Percentiles rank a stretch among this genome's conserved stretches.
Conservation (phyloP, 2,113 vertebrate species). For the Spermophilus dauricus region DNA sequence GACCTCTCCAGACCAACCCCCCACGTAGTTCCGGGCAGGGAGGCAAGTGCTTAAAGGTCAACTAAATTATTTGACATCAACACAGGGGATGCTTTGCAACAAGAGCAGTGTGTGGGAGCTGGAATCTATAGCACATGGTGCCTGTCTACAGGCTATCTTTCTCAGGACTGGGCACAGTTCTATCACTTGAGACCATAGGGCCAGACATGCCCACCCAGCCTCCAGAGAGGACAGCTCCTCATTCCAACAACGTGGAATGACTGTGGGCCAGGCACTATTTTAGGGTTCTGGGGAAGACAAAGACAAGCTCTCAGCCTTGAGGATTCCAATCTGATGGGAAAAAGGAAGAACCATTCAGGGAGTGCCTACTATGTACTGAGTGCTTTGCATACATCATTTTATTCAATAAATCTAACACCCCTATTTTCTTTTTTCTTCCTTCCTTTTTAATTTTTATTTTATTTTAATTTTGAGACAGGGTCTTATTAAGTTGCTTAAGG, state of each 20-base stretch:
- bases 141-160: neutral
- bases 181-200: neutral
- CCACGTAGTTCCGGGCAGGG: neutral
- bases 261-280: neutral
- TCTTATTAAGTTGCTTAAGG: too few relatives aligned
- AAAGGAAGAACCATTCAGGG: slow-evolving; percentile 10
- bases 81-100: slow-evolving; percentile 19
- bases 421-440: neutral
- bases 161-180: neutral
- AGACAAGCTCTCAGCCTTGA: neutral
- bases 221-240: neutral
- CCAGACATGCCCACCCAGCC: neutral
- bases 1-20: neutral
- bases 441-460: neutral
- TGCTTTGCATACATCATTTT: neutral
- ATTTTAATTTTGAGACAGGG: neutral
- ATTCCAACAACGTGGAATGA: neutral
- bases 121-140: neutral
- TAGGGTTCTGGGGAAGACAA: neutral
- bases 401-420: neutral
- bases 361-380: neutral
- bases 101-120: slow-evolving; percentile 32
- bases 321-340: neutral
- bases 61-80: slow-evolving; percentile 1
- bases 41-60: slow-evolving; percentile 62